phyloP scores from a whole-genome alignment of 2,113 vertebrate genomes.

The Notarius lentiginosus region DNA sequence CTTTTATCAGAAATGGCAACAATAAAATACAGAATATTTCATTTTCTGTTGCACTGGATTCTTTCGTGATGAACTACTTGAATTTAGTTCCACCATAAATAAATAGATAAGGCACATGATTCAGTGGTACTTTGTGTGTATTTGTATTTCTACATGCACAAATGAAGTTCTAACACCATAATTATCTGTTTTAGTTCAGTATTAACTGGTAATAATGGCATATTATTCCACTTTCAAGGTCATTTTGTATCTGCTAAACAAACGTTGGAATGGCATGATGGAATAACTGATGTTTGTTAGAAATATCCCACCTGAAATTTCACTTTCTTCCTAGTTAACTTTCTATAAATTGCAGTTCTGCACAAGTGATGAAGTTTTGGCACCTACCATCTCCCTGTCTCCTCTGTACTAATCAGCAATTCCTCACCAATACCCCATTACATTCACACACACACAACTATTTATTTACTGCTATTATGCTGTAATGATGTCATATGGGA shows the following conservation, averaged over 20 bases:
- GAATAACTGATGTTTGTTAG: neutral
- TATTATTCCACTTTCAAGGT: no score
- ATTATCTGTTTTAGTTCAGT: neutral
- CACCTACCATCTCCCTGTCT: no score
- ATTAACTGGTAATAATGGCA: neutral
- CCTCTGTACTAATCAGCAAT: no score
- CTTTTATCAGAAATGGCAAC: neutral
- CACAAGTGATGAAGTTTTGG: no score
- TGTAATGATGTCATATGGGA: no score
- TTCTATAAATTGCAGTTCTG: no score
- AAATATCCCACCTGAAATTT: neutral
- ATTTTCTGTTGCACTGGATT: neutral
- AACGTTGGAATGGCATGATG: no score
- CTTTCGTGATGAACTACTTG: neutral
- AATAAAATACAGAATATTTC: neutral
- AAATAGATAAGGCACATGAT: neutral
- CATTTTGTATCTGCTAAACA: no score
- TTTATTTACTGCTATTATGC: no score
- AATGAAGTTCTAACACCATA: neutral
- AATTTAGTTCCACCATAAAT: neutral
- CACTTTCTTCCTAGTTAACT: neutral
- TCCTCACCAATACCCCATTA: no score
- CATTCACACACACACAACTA: no score
- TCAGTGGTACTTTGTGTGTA: neutral
- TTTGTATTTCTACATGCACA: neutral